Evolutionary conservation across 2,113 vertebrate genomes (phyloP).

Genomic region (Corythaixoides concolor): DNA sequence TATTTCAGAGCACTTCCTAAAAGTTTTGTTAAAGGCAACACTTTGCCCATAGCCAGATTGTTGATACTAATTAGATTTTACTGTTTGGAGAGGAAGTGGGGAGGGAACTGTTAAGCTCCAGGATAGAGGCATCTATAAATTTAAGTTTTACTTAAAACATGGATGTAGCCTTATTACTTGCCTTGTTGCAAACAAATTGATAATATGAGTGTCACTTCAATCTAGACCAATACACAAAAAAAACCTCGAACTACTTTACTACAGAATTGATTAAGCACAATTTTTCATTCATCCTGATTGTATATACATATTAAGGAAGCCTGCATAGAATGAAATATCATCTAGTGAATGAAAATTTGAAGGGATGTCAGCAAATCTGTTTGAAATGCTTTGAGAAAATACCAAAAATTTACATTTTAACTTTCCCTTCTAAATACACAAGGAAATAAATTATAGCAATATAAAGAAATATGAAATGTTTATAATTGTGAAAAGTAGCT

Average conservation of each 20-base stretch:
- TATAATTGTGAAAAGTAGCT: neutral
- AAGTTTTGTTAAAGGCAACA: slow-evolving; percentile 30
- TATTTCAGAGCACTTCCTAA: slow-evolving; percentile 41
- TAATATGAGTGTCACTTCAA: neutral
- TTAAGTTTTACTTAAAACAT: neutral
- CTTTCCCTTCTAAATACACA: neutral
- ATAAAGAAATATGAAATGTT: neutral
- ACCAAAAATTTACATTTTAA: neutral
- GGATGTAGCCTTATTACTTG: neutral
- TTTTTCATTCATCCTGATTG: neutral
- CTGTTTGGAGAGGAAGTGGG: neutral
- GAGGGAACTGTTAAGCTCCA: neutral
- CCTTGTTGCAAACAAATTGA: neutral
- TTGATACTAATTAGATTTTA: neutral
- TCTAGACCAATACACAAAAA: neutral
- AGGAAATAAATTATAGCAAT: neutral
- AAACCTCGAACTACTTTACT: neutral
- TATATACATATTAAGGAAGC: neutral
- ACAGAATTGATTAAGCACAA: neutral
- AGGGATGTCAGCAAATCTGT: neutral
- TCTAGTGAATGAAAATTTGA: neutral
- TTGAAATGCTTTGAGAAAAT: neutral
- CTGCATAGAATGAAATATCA: neutral
- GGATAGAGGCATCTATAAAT: neutral
- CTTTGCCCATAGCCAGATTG: neutral